phyloP scores from a whole-genome alignment of 2,113 vertebrate species.

The Heloderma charlesbogerti region DNA sequence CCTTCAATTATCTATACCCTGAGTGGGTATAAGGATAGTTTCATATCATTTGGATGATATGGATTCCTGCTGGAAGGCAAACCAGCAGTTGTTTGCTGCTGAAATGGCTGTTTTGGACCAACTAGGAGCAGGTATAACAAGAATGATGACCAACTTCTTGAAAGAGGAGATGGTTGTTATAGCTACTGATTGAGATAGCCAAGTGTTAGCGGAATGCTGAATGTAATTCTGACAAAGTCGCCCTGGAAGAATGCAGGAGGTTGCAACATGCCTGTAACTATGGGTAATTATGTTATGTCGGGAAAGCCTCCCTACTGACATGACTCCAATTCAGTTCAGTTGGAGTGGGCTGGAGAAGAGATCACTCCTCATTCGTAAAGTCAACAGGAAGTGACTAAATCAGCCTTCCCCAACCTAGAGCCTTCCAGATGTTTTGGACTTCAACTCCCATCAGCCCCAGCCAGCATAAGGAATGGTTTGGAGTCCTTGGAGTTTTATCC shows the following conservation, averaged over 20 bases:
- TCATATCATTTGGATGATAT: background rate
- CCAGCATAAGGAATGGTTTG: too few species aligned
- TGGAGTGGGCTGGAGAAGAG: background rate
- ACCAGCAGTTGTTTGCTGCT: background rate
- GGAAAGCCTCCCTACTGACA: background rate
- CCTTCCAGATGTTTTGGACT: too few species aligned
- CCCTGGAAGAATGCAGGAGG: background rate
- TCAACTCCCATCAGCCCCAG: too few species aligned
- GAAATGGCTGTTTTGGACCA: background rate
- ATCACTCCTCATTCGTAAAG: background rate
- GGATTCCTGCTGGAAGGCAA: conserved; percentile 3
- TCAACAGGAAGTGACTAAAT: background rate
- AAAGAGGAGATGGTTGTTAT: background rate
- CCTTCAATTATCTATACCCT: too few species aligned
- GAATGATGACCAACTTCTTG: background rate
- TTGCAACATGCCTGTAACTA: background rate
- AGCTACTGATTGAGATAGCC: background rate
- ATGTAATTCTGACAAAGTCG: background rate
- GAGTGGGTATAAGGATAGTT: background rate
- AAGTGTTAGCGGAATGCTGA: background rate
- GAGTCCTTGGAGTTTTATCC: too few species aligned
- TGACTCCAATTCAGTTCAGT: rapidly evolving
- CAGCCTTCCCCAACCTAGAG: too few species aligned
- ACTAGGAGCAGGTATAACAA: background rate
- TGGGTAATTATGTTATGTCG: background rate